Evolutionary conservation across 37 sponge, comb jelly and placozoan genomes (phyloP).

Genomic region (Ephydatia muelleri): DNA sequence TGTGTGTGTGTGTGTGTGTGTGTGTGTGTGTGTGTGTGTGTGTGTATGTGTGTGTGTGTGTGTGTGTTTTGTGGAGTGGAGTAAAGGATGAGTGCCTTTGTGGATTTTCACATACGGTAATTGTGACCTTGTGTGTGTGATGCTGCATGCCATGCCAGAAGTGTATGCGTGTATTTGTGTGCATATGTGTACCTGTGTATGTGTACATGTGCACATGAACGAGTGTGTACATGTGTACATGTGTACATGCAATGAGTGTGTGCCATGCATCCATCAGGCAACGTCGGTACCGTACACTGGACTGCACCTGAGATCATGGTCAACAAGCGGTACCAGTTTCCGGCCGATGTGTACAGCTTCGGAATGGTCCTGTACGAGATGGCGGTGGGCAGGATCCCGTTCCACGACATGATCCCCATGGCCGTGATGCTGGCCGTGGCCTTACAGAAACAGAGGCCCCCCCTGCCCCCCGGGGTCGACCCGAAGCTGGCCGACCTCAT

Average conservation of each 20-base stretch:
- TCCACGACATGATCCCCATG: constrained; percentile 65
- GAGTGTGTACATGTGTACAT: not conserved
- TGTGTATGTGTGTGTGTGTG: constrained; percentile 21
- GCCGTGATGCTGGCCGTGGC: constrained; percentile 87
- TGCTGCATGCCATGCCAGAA: constrained; percentile 75
- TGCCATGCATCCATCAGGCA: constrained; percentile 41
- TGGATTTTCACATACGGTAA: not conserved
- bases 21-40: constrained; percentile 38
- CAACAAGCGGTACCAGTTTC: constrained; percentile 71
- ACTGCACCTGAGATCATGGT: constrained; percentile 87
- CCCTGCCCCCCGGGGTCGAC: constrained; percentile 19
- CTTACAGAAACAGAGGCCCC: constrained; percentile 61
- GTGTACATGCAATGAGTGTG: not conserved
- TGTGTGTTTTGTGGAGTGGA: too few relatives aligned
- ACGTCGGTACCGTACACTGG: constrained; percentile 92
- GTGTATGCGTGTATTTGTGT: not conserved
- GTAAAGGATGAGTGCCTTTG: not conserved
- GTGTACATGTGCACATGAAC: not conserved
- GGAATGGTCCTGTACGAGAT: constrained; percentile 91
- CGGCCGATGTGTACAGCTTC: constrained; percentile 85
- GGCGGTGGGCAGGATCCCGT: constrained; percentile 64
- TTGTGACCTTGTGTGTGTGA: constrained; percentile 57
- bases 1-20: not conserved
- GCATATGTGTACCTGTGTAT: not conserved
- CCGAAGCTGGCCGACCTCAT: constrained; percentile 38